Evolutionary conservation across 2,113 vertebrate species (phyloP).

Genomic region (Copsychus sechellarum): DNA sequence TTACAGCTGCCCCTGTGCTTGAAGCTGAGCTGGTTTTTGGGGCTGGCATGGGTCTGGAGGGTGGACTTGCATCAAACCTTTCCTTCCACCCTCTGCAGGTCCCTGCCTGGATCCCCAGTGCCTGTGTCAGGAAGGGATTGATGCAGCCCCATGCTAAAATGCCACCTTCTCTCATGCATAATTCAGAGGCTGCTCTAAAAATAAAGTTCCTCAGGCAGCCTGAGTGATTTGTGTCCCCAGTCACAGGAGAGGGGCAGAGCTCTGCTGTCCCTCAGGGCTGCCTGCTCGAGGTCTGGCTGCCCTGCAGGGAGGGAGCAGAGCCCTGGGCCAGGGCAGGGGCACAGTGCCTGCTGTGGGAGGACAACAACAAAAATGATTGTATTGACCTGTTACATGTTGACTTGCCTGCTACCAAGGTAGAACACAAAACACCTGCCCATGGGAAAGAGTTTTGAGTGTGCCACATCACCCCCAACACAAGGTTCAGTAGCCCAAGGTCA

Average conservation of each 20-base stretch:
- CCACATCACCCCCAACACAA: not conserved
- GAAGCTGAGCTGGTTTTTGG: not conserved
- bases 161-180: conserved; percentile 37
- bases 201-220: conserved; percentile 29
- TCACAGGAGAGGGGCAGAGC: not conserved
- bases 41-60: not conserved
- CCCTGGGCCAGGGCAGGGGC: not conserved
- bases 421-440: not conserved
- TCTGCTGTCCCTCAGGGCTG: not conserved
- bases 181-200: conserved; percentile 59
- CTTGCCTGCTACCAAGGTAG: not conserved
- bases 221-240: not conserved
- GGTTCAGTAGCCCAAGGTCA: not conserved
- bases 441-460: not conserved
- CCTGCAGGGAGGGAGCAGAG: not conserved
- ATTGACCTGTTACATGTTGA: not conserved
- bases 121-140: not conserved
- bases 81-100: not conserved
- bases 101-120: not conserved
- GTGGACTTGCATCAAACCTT: not conserved
- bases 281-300: not conserved
- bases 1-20: not conserved
- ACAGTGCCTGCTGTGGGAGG: not conserved
- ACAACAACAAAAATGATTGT: not conserved
- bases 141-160: not conserved